A percentile compares a stretch with the other conserved stretches of the same genome.
Evolutionary conservation across 2,888 invertebrate genomes (phyloP).

Genomic region (Ophion ellenae): DNA sequence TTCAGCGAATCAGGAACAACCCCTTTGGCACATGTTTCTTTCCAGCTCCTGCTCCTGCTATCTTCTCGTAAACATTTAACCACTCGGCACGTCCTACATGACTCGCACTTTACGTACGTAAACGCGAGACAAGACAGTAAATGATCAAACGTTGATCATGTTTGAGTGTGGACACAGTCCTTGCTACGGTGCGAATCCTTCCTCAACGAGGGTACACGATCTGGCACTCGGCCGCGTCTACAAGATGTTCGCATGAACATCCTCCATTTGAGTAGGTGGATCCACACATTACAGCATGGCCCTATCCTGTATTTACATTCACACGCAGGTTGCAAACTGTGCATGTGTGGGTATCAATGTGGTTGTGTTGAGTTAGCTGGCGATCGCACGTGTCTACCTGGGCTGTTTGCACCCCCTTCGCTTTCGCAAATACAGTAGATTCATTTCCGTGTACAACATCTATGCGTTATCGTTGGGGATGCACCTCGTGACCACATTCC

Average conservation of each 20-base stretch:
- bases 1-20: not conserved
- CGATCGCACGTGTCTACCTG: conserved; percentile 57
- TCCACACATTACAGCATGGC: conserved; percentile 40
- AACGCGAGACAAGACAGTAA: conserved; percentile 31
- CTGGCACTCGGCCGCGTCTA: conserved; percentile 39
- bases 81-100: conserved; percentile 13
- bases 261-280: conserved; percentile 33
- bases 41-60: not conserved
- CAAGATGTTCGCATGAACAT: conserved; percentile 48
- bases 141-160: conserved; percentile 25
- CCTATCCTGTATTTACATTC: conserved; percentile 13
- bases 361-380: conserved; percentile 60
- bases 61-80: not conserved
- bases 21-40: not conserved
- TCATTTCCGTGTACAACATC: conserved; percentile 65
- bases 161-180: conserved; percentile 16
- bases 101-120: conserved; percentile 14
- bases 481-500: not conserved
- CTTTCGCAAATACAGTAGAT: conserved; percentile 71
- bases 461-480: conserved; percentile 31
- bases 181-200: conserved; percentile 27
- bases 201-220: conserved; percentile 29
- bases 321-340: conserved; percentile 43
- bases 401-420: conserved; percentile 65
- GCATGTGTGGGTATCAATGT: conserved; percentile 45